Evolutionary conservation across 2,888 invertebrate species (phyloP), one percentile per base, ranked within the genome.

Genomic region (Polietes domitor): DNA sequence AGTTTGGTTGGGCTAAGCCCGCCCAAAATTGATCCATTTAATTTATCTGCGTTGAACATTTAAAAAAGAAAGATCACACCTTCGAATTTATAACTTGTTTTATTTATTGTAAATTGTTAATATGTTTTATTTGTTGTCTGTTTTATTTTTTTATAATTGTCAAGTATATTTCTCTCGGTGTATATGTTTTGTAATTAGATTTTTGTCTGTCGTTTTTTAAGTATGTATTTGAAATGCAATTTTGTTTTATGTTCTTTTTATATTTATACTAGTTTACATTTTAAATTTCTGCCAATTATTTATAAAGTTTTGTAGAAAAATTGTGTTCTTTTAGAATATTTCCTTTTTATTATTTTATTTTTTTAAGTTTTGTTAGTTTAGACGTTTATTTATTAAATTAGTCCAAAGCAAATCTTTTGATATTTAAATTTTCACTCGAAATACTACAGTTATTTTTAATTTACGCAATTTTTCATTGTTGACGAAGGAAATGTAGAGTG

Each of bases 71-170:
- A 41, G 41, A 41, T n/a, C 41, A 41, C 10, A 12, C 15, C 17
- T 41, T 68, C 21, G 68, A 68, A 68, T 68, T 68, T 68, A 68
- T 68, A 68, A 68, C 68, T 43, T 21, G 10, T 58, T 68, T 68
- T 43, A 43, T 68, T 68, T 68, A 43, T 43, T 68, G 68, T 43
- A 68, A 68, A 68, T 26, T 58, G 26, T 58, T 53, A 6, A 53
- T 53, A 53, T 65, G 65, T 65, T 65, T 37, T 65, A 37, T 65
- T 65, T 37, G 17, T 65, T 41, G n/a, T 37, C 15, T 28, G 47
- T 41, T 68, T 68, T 68, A 21, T 68, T 43, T 68, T 43, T 24
- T 68, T 21, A 68, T 43, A 68, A 68, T 68, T 68, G 68, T 68
- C 68, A 68, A 68, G 21, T 24, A 68, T 68, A 43, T 68, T 43